A percentile compares a stretch with the other conserved stretches of the same genome.
These are phyloP conservation scores for Squalus acanthias DNA, from an alignment of 2,797 vertebrate genomes.

Conservation along the genomic window DNA sequence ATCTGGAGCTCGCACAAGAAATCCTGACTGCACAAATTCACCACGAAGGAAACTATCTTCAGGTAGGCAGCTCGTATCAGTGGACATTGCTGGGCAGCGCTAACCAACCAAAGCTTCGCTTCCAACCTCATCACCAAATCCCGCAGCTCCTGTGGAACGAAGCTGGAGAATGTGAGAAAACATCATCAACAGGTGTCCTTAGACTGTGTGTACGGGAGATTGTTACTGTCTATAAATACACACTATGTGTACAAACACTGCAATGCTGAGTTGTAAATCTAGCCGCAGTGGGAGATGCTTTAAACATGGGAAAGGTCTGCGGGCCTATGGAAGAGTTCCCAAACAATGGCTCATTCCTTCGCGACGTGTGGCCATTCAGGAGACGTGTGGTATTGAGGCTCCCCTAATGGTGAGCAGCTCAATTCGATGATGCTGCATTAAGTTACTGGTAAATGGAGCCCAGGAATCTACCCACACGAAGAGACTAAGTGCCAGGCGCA, in stretches of 20 bases:
- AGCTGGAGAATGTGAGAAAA: slow-evolving; percentile 46
- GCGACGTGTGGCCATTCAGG: neutral
- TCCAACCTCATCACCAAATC: slow-evolving; percentile 56
- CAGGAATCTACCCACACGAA: neutral
- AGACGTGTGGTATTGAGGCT: no score
- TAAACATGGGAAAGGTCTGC: neutral
- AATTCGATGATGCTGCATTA: neutral
- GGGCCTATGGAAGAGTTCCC: neutral
- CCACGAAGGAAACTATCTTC: slow-evolving; percentile 54
- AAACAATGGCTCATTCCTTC: neutral
- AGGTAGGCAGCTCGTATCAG: slow-evolving; percentile 66
- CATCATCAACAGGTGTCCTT: neutral
- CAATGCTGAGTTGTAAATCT: neutral
- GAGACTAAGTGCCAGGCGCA: neutral
- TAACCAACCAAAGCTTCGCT: slow-evolving; percentile 59
- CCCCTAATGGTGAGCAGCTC: neutral
- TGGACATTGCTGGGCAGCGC: slow-evolving; percentile 58
- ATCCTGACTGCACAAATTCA: slow-evolving; percentile 47
- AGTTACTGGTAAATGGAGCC: neutral
- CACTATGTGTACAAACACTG: neutral
- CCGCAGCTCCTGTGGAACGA: slow-evolving; percentile 40
- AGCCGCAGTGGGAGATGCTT: neutral
- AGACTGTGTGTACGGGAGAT: slow-evolving; percentile 29
- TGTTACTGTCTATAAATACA: neutral
- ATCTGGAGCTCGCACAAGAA: slow-evolving; percentile 55